Percentiles rank a stretch among this genome's conserved stretches.
Conservation (phyloP, 2,797 vertebrate species). For the Spheniscus humboldti region DNA sequence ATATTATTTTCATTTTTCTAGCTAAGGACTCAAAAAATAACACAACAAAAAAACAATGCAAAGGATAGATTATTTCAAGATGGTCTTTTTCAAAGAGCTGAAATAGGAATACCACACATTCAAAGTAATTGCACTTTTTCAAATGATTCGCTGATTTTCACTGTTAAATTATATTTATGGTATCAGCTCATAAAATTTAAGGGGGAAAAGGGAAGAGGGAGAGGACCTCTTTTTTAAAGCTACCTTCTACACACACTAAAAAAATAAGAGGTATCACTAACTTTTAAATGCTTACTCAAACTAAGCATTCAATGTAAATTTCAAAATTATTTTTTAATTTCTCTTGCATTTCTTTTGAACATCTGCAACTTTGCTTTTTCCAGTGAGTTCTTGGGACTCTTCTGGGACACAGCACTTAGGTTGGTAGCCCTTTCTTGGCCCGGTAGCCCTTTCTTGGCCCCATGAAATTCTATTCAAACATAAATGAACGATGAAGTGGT, state of each 20-base stretch:
- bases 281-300: not conserved
- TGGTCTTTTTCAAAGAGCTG: not conserved
- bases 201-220: not conserved
- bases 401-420: fast-evolving
- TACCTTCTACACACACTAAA: not conserved
- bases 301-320: not conserved
- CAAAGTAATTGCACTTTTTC: not conserved
- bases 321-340: not conserved
- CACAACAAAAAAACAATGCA: not conserved
- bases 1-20: not conserved
- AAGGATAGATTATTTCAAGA: not conserved
- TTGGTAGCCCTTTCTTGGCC: not conserved
- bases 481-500: not conserved
- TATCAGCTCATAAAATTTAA: not conserved
- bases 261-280: not conserved
- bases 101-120: not conserved
- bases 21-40: not conserved
- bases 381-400: not conserved
- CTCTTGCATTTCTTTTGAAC: not conserved
- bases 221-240: not conserved
- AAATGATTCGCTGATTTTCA: not conserved
- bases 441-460: not conserved
- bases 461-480: not conserved
- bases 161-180: not conserved
- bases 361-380: not conserved